Percentiles rank a stretch among this genome's conserved stretches.
Evolutionary conservation across 2,797 vertebrate species (phyloP).

Genomic region (Muraenolepis orangiensis): DNA sequence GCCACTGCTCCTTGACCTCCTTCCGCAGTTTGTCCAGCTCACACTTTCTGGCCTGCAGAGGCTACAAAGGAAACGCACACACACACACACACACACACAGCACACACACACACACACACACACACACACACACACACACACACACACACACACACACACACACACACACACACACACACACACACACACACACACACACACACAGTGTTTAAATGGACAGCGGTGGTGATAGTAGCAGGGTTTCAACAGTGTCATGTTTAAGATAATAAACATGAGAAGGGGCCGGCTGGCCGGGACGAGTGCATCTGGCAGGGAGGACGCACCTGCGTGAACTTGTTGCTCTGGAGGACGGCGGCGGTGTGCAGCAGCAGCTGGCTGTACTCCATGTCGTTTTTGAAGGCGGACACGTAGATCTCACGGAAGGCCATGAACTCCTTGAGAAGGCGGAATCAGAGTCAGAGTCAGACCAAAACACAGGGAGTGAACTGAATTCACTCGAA

Average conservation of each 20-base stretch:
- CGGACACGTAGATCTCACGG: conserved; percentile 84
- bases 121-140: background rate
- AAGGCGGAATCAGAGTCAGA: background rate
- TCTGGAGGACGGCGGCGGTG: conserved; percentile 85
- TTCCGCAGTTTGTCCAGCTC: conserved; percentile 95
- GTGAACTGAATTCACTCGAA: background rate
- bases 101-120: conserved; percentile 6
- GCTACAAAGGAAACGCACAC: conserved; percentile 67
- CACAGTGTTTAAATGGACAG: background rate
- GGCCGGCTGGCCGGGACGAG: background rate
- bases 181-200: conserved; percentile 4
- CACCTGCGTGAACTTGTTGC: conserved; percentile 96
- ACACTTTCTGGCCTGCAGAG: conserved; percentile 88
- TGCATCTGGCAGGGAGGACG: background rate
- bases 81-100: conserved; percentile 4
- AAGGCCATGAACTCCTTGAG: conserved; percentile 93
- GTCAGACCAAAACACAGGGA: background rate
- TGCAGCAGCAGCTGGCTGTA: conserved; percentile 88
- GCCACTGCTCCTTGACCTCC: conserved; percentile 98
- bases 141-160: conserved; percentile 5
- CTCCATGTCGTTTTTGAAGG: conserved; percentile 90
- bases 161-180: conserved; percentile 6
- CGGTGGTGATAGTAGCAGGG: background rate
- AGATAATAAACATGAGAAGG: background rate
- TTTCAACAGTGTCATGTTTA: background rate